Base-by-base conservation (phyloP, 1,140 invertebrate species). In the Drosophila ambigua region DNA sequence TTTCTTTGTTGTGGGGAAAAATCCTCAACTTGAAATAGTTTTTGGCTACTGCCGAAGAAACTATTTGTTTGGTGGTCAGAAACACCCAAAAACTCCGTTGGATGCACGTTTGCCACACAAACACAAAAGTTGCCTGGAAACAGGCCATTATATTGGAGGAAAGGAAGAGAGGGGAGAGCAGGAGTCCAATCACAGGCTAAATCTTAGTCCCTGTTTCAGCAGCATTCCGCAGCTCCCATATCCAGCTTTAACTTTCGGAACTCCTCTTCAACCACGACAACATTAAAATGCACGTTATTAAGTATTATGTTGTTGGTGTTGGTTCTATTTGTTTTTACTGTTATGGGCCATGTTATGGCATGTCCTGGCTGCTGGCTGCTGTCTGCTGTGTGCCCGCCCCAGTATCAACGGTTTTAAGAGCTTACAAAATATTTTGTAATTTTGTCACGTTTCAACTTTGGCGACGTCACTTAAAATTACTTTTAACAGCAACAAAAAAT, bases 371-470 rank as follows among this genome's bases (percentile, higher is more conserved):
- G 20, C 13, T 8, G 20, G 51, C 62, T 50, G 51, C 20, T 20
- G 20, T 20, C 20, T 20, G 20, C 20, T 20, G 20, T 20, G 1
- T 20, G 20, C 20, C 72, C 63, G 52, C 50, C 61, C 73, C 63
- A 54, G 64, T 58, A 76, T 85, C 77, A 87, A 81, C 82, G 78
- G 73, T 81, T 77, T 87, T 84, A 77, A 81, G 64, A 81, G 81
- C 81, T 87, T 81, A 84, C 81, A 67, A 74, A 87, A 84, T 84
- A 84, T 84, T 84, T 71, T 84, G 82, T 84, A 84, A 84, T 84
- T 84, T 84, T 87, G 81, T 84, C 81, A 84, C 81, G 81, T 84
- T 84, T 87, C 83, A 87, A 87, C 81, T 87, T 87, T 87, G 81
- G 82, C 72, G 72, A 75, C 72, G 79, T 81, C 72, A 75, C 72